Percentiles rank a stretch among this genome's conserved stretches.
Conservation (phyloP, 2,797 vertebrate genomes). For the Oreochromis mossambicus region DNA sequence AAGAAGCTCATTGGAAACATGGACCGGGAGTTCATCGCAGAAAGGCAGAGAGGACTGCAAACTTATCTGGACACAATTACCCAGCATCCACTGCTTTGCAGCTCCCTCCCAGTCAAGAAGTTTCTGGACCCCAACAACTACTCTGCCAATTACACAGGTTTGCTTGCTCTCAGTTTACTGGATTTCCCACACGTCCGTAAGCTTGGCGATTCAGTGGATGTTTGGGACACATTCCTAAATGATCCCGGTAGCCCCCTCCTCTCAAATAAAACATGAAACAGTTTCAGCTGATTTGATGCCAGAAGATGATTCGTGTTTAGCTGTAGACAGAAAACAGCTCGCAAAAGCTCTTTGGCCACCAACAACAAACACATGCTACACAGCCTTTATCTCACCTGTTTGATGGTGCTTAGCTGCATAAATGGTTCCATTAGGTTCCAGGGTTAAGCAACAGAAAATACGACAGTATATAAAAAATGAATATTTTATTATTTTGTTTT, state of each 20-base stretch:
- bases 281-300: background rate
- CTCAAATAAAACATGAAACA: fast-evolving
- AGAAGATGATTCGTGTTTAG: background rate
- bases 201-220: background rate
- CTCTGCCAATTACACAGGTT: constrained; percentile 93
- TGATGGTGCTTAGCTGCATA: background rate
- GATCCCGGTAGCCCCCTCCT: background rate
- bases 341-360: background rate
- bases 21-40: constrained; percentile 96
- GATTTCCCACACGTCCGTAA: background rate
- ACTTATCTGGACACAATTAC: constrained; percentile 92
- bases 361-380: background rate
- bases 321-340: background rate
- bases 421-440: background rate
- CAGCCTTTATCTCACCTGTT: background rate
- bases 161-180: background rate
- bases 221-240: background rate
- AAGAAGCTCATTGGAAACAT: constrained; percentile 98
- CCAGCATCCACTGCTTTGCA: constrained; percentile 87
- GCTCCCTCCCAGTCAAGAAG: constrained; percentile 89
- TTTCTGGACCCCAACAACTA: constrained; percentile 97
- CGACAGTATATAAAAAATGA: background rate
- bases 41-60: constrained; percentile 94
- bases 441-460: background rate
- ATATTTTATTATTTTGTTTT: background rate